A percentile compares a stretch with the other conserved stretches of the same genome.
Evolutionary conservation across 1,140 invertebrate genomes (phyloP).

Genomic region (Saccostrea glomerata): DNA sequence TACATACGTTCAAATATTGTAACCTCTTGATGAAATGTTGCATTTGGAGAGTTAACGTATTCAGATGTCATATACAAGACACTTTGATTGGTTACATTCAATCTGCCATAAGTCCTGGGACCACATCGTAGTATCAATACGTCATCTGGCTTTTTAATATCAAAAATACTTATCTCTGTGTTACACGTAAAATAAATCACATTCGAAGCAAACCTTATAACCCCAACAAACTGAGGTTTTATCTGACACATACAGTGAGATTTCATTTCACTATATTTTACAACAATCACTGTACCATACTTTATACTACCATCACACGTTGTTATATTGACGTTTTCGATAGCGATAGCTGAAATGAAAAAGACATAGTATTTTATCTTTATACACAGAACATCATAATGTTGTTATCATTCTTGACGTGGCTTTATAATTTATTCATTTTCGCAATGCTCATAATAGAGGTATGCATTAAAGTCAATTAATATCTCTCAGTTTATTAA

Average conservation of each 20-base stretch:
- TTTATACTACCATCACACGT: background rate
- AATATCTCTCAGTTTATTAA: no score
- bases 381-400: no score
- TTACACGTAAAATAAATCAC: background rate
- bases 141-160: background rate
- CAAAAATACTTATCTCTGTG: background rate
- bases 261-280: background rate
- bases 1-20: background rate
- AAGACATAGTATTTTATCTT: no score
- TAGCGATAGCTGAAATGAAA: no score
- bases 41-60: background rate
- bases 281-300: background rate
- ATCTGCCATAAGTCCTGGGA: background rate
- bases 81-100: background rate
- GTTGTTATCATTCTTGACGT: no score
- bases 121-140: background rate
- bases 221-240: background rate
- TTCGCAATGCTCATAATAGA: no score
- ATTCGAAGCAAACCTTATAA: background rate
- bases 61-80: background rate
- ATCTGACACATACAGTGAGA: background rate
- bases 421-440: no score
- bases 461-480: no score
- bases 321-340: background rate
- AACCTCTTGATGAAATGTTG: background rate